phyloP scores from a whole-genome alignment of 2,797 vertebrate genomes.

The Sebastes vulpes region DNA sequence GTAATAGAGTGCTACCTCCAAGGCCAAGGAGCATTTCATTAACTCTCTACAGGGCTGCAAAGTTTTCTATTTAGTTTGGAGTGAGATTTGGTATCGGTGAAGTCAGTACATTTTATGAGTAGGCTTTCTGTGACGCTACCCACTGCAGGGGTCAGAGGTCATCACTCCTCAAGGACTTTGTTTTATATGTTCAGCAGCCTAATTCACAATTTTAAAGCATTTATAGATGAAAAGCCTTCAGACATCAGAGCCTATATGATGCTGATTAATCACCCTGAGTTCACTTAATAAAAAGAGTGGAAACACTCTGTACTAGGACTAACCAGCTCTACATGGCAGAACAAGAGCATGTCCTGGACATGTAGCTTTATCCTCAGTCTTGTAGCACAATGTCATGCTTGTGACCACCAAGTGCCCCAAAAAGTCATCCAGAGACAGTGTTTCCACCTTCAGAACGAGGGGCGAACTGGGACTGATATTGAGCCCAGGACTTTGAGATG shows the following conservation, averaged over 20 bases:
- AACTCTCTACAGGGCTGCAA: neutral
- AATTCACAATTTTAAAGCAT: neutral
- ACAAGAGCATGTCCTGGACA: neutral
- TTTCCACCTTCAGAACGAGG: neutral
- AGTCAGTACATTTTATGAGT: neutral
- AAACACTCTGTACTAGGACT: neutral
- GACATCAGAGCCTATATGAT: rapidly evolving
- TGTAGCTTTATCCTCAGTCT: neutral
- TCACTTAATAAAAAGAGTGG: neutral
- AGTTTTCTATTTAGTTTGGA: neutral
- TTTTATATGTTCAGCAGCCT: rapidly evolving
- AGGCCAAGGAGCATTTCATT: neutral
- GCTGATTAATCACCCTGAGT: neutral
- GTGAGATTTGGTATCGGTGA: rapidly evolving
- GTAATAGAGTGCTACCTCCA: rapidly evolving
- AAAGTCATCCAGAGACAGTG: neutral
- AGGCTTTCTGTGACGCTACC: neutral
- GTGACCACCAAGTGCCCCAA: neutral
- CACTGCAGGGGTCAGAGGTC: neutral
- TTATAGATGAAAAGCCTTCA: neutral
- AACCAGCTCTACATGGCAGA: neutral
- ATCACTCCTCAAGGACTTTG: neutral
- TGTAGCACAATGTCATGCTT: neutral
- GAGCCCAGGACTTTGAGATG: neutral
- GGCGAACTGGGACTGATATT: neutral